Evolutionary conservation across 2,888 invertebrate genomes (phyloP).

Genomic region (Pharmacophagus antenor): DNA sequence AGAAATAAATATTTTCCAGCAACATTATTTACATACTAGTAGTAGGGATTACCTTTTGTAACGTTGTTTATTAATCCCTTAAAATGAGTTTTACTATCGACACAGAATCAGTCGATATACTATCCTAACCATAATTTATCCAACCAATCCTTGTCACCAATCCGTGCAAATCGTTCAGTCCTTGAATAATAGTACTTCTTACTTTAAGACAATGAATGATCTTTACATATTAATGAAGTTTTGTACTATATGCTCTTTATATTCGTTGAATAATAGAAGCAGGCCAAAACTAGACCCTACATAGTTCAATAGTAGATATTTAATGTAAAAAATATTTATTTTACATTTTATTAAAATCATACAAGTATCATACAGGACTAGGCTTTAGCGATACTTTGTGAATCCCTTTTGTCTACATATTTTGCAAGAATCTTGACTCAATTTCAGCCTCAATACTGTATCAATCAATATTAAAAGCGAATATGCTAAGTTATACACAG

Average conservation of each 20-base stretch:
- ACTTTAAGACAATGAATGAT: no score
- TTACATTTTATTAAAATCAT: neutral
- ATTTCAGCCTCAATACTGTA: no score
- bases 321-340: neutral
- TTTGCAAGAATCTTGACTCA: neutral
- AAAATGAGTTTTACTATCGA: neutral
- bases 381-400: no score
- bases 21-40: neutral
- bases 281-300: neutral
- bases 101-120: neutral
- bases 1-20: neutral
- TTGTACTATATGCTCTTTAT: constrained; percentile 4
- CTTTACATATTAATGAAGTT: neutral
- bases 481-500: neutral
- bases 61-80: neutral
- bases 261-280: neutral
- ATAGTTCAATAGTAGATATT: neutral
- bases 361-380: no score
- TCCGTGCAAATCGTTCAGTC: neutral
- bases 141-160: neutral
- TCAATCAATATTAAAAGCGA: neutral
- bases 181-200: neutral
- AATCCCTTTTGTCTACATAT: neutral
- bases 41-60: neutral
- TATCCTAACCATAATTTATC: neutral